These are phyloP conservation scores for Leptura quadrifasciata DNA, from an alignment of 2,888 invertebrate species.

Conservation along the genomic window DNA sequence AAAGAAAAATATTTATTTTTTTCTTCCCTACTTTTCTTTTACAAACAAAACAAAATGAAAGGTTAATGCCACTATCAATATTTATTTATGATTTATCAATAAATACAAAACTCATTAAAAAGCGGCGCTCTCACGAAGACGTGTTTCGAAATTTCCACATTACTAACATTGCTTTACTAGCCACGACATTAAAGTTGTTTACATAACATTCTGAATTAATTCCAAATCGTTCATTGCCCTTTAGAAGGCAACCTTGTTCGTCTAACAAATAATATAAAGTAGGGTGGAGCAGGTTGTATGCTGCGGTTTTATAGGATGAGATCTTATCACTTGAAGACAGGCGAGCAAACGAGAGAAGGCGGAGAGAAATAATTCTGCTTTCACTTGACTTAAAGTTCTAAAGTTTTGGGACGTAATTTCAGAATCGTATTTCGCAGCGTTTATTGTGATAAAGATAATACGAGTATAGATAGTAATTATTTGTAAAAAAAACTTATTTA, in stretches of 20 bases:
- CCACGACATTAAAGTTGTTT: slow-evolving; percentile 4
- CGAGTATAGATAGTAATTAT: too few species aligned
- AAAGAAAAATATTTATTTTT: too few species aligned
- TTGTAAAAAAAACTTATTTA: too few species aligned
- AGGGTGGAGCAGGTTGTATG: neutral
- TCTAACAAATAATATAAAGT: neutral
- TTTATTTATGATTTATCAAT: too few species aligned
- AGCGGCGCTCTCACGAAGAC: neutral
- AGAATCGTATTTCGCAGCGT: neutral
- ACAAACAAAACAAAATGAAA: too few species aligned
- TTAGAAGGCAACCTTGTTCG: slow-evolving; percentile 15
- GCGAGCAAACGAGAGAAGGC: neutral
- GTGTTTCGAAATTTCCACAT: neutral
- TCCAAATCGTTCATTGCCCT: slow-evolving; percentile 32
- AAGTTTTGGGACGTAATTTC: neutral
- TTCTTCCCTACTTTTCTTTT: too few species aligned
- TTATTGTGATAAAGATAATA: neutral
- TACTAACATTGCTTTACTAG: neutral
- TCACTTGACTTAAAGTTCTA: neutral
- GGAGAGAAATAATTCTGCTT: neutral
- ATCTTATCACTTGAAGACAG: neutral
- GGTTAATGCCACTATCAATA: too few species aligned
- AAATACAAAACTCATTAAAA: neutral
- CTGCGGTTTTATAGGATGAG: neutral
- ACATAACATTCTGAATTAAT: slow-evolving; percentile 11